These are phyloP conservation scores for Alauda arvensis DNA, from an alignment of 2,797 vertebrate genomes.

Conservation along the genomic window DNA sequence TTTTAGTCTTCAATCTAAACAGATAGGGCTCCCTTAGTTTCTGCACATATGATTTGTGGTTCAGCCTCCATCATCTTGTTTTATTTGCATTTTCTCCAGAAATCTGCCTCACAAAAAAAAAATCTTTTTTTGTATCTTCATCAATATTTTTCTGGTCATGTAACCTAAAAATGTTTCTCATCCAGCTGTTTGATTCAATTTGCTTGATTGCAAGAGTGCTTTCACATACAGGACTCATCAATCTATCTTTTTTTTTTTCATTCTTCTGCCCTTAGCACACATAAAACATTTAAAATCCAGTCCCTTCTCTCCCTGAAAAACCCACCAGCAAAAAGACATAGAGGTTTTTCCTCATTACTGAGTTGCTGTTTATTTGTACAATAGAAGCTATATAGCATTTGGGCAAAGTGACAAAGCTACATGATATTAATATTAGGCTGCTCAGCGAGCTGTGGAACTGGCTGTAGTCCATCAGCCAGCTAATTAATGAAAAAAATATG, in stretches of 20 bases:
- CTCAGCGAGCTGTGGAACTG: conserved; percentile 32
- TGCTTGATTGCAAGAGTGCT: background rate
- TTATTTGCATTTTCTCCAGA: background rate
- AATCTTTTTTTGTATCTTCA: background rate
- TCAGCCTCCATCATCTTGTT: background rate
- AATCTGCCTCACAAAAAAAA: background rate
- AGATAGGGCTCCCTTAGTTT: background rate
- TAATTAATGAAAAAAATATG: conserved; percentile 60
- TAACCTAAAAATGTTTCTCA: background rate
- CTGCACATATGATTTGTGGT: background rate
- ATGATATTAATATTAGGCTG: conserved; percentile 48
- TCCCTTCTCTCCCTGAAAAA: background rate
- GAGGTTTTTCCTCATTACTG: background rate
- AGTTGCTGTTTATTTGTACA: conserved; percentile 7
- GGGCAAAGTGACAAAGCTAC: conserved; percentile 46
- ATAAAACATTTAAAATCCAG: background rate
- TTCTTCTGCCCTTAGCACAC: background rate
- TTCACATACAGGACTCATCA: background rate
- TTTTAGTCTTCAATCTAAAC: background rate
- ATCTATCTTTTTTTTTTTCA: background rate
- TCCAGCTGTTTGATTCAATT: background rate
- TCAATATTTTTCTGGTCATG: background rate
- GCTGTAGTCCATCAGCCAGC: conserved; percentile 28
- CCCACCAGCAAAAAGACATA: background rate
- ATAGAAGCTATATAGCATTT: conserved; percentile 29